Conservation (phyloP, 92 coral and sea anemone genomes). For the Porites rus region DNA sequence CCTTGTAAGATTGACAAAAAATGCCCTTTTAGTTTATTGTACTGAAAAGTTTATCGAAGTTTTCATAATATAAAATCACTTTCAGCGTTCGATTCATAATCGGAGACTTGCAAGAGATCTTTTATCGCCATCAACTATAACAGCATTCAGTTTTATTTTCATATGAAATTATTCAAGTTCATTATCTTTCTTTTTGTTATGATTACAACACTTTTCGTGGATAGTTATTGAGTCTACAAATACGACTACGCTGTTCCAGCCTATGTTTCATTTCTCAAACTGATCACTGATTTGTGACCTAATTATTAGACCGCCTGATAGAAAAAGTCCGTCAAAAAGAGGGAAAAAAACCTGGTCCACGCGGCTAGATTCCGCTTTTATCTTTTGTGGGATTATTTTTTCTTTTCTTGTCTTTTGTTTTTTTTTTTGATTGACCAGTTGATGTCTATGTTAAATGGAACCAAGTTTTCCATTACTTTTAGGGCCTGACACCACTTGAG, state of each 20-base stretch:
- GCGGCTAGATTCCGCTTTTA: background rate
- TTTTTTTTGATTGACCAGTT: no score
- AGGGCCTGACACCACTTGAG: no score
- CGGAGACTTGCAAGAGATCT: background rate
- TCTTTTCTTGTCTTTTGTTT: no score
- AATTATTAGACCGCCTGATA: background rate
- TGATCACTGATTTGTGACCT: background rate
- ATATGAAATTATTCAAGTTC: background rate
- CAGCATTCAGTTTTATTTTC: background rate
- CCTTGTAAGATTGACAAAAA: no score
- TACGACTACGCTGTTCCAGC: background rate
- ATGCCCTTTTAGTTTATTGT: no score
- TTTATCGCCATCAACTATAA: background rate
- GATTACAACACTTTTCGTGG: background rate
- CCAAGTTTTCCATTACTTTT: no score
- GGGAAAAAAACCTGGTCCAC: background rate
- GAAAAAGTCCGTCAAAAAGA: background rate
- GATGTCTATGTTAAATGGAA: no score
- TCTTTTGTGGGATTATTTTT: no score
- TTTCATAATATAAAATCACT: no score
- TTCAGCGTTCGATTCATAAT: background rate
- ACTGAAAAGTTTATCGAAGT: no score
- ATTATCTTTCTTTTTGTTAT: background rate
- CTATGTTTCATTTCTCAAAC: background rate
- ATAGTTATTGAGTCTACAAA: background rate